A percentile compares a stretch with the other conserved stretches of the same genome.
These are phyloP conservation scores for Andrena camellia DNA, from an alignment of 2,888 invertebrate genomes.

Conservation along the genomic window DNA sequence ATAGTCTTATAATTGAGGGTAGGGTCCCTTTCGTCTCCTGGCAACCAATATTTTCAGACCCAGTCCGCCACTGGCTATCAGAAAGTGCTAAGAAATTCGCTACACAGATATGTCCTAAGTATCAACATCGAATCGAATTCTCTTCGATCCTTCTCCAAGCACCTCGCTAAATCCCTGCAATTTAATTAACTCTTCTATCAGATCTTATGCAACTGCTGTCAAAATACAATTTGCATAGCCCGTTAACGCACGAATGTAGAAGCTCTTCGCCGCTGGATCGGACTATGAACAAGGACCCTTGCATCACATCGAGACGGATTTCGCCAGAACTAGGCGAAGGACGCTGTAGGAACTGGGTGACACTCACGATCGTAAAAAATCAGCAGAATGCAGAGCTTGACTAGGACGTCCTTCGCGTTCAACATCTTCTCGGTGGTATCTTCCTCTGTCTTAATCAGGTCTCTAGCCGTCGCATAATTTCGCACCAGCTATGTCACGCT, in stretches of 20 bases:
- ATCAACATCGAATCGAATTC: too few relatives aligned
- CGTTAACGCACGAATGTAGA: not conserved
- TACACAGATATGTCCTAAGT: too few relatives aligned
- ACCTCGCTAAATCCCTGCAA: too few relatives aligned
- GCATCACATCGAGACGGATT: not conserved
- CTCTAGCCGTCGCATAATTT: constrained; percentile 15
- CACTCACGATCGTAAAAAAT: constrained; percentile 75
- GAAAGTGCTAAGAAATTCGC: too few relatives aligned
- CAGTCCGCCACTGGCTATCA: too few relatives aligned
- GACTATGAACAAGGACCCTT: constrained; percentile 34
- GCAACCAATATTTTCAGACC: too few relatives aligned
- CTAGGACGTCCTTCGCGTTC: constrained; percentile 70
- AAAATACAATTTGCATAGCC: not conserved
- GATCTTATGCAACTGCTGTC: not conserved
- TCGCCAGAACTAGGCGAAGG: constrained; percentile 72
- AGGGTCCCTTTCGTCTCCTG: too few relatives aligned
- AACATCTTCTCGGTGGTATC: constrained; percentile 57
- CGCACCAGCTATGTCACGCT: not conserved
- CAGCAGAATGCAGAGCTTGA: constrained; percentile 73
- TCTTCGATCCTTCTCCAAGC: too few relatives aligned
- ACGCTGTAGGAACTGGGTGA: constrained; percentile 31
- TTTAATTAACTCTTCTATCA: not conserved
- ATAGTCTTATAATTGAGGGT: too few relatives aligned
- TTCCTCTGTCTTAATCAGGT: constrained; percentile 11
- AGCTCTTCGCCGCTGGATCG: not conserved